These are phyloP conservation scores for Lacerta viridis DNA, from an alignment of 2,797 vertebrate species.

Conservation along the genomic window DNA sequence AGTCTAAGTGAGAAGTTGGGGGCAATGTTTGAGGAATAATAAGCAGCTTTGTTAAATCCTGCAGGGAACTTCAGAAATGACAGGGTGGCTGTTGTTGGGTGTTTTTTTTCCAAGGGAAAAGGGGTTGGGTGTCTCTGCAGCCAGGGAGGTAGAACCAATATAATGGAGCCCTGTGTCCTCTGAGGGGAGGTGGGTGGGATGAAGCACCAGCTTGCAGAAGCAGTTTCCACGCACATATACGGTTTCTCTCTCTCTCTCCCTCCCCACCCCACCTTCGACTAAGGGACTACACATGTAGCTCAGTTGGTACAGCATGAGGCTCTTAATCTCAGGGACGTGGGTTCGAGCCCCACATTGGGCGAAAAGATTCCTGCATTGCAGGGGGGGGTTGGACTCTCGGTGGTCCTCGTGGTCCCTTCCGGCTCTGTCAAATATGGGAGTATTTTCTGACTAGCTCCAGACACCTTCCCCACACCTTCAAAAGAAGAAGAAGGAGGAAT, in stretches of 20 bases:
- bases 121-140: conserved; percentile 26
- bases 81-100: conserved; percentile 2
- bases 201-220: neutral
- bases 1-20: neutral
- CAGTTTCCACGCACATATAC: conserved; percentile 14
- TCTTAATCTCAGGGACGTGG: too few relatives aligned
- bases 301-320: too few relatives aligned
- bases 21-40: neutral
- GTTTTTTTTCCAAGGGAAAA: conserved; percentile 14
- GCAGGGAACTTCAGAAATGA: conserved; percentile 32
- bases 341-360: too few relatives aligned
- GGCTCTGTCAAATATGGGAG: neutral
- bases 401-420: too few relatives aligned
- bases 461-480: neutral
- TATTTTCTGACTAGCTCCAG: neutral
- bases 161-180: conserved; percentile 38
- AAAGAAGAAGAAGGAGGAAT: neutral
- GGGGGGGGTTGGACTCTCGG: too few relatives aligned
- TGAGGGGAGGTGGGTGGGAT: neutral
- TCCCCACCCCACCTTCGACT: too few relatives aligned
- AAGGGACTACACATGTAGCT: too few relatives aligned
- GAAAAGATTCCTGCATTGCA: too few relatives aligned
- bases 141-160: conserved; percentile 50
- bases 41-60: conserved; percentile 28
- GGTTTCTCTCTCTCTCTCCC: neutral